Evolutionary conservation across 2,888 invertebrate genomes (phyloP).

Genomic region (Listrodromus nycthemerus): DNA sequence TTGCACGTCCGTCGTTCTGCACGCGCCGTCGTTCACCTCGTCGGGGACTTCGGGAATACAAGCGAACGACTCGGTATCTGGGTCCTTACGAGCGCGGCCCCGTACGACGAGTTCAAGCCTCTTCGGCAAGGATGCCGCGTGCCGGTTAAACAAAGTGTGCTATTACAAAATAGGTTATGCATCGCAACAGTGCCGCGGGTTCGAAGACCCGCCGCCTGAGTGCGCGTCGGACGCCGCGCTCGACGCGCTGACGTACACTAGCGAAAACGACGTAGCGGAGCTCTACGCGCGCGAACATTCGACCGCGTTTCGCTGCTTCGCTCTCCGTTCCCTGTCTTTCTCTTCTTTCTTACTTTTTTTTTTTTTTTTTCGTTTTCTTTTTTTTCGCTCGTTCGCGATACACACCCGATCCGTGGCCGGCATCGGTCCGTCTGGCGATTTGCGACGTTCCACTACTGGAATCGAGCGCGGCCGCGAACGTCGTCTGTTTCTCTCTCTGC

Average conservation of each 20-base stretch:
- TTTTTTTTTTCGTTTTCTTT: slow-evolving; percentile 33
- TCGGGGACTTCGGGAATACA: slow-evolving; percentile 11
- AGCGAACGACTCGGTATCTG: slow-evolving; percentile 27
- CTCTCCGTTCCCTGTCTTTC: slow-evolving; percentile 41
- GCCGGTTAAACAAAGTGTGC: slow-evolving; percentile 83
- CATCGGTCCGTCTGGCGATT: slow-evolving; percentile 58
- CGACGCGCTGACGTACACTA: slow-evolving; percentile 65
- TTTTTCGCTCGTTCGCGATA: slow-evolving; percentile 26
- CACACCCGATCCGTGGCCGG: slow-evolving; percentile 9
- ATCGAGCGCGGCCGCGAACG: slow-evolving; percentile 2
- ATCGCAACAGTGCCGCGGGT: slow-evolving; percentile 82
- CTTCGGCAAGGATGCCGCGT: slow-evolving; percentile 79
- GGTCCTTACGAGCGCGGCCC: slow-evolving; percentile 44
- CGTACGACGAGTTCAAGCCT: slow-evolving; percentile 45
- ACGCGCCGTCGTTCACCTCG: slow-evolving; percentile 8
- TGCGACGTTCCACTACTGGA: slow-evolving; percentile 57
- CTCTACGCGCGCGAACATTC: slow-evolving; percentile 67
- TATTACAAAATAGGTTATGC: slow-evolving; percentile 85
- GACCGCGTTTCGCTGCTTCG: slow-evolving; percentile 57
- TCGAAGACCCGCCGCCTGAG: slow-evolving; percentile 77
- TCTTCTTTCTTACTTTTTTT: slow-evolving; percentile 26
- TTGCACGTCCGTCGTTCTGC: not conserved
- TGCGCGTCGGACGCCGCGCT: slow-evolving; percentile 62
- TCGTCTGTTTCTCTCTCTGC: not conserved
- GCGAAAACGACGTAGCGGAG: slow-evolving; percentile 81